These are phyloP conservation scores for Clavelina lepadiformis DNA, from an alignment of 23 tunicate genomes.

Conservation along the genomic window DNA sequence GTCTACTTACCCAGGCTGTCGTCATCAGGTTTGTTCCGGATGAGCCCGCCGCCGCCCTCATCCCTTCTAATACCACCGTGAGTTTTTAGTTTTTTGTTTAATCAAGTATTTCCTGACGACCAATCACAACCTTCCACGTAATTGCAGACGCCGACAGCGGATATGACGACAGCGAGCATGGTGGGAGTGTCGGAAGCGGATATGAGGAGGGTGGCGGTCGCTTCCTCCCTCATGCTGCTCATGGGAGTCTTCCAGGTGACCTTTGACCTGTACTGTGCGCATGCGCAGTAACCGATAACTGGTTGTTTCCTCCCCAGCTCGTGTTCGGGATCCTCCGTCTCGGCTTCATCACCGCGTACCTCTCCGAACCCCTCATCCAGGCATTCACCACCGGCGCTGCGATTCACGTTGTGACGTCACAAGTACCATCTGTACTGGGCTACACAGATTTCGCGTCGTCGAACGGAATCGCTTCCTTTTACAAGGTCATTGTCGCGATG, in stretches of 20 bases:
- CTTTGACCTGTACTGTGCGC: background rate
- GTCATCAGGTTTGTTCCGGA: conserved; percentile 56
- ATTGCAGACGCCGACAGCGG: background rate
- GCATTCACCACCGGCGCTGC: conserved; percentile 97
- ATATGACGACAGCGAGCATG: background rate
- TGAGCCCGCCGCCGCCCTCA: background rate
- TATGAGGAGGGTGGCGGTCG: conserved; percentile 55
- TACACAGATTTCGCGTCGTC: conserved; percentile 22
- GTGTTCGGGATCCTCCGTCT: conserved; percentile 70
- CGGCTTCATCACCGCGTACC: conserved; percentile 86
- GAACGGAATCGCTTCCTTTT: conserved; percentile 34
- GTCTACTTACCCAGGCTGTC: conserved; percentile 61
- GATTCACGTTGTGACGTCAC: conserved; percentile 83
- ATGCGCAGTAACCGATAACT: background rate
- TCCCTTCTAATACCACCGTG: background rate
- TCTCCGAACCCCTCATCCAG: conserved; percentile 86
- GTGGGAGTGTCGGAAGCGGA: conserved; percentile 41
- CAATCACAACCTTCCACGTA: background rate
- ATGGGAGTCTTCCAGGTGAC: conserved; percentile 88
- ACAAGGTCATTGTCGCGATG: no score
- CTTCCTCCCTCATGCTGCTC: conserved; percentile 67
- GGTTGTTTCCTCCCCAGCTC: conserved; percentile 19
- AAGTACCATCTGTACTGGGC: conserved; percentile 66
- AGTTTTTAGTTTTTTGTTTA: conserved; percentile 2
- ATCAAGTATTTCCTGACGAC: no score